Evolutionary conservation across 2,113 vertebrate species (phyloP), one percentile per base, ranked within the genome.

Genomic region (Lethenteron reissneri): DNA sequence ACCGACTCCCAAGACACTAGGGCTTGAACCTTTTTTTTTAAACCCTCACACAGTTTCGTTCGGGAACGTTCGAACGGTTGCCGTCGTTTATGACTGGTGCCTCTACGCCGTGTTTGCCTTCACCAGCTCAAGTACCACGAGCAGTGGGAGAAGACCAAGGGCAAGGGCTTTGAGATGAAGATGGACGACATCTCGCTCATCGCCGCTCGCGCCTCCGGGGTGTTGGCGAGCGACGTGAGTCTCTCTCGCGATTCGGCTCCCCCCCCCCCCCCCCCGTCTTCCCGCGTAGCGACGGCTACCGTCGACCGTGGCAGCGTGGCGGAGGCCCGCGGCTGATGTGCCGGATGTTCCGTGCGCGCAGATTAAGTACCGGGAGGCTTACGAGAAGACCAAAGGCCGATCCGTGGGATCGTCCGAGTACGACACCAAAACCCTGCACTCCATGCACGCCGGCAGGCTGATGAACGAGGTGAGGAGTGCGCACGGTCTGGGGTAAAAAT

Each of bases 141-240:
- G 76, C 74, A 80, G 15, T 92, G 94, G 91, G 85, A 87, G 80
- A 97, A 89, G 78, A 88, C 81, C 58, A 97, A 87, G 76, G 90
- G 88, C n/a, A 89, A 57, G 75, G 84, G 87, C 57, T 92, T 91
- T 77, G 90, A 94, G 74, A 84, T 89, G 71, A 87, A 87, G 15
- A 75, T 88, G 76, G 86, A 97, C 71, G 85, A 86, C 74, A 80
- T 89, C 78, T 83, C 88, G 71, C 79, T 96, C 72, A 81, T 81
- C 80, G 85, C 92, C 56, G 92, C 94, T 73, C 95, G 87, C 81
- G 86, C 88, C 72, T 97, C 94, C 1, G 79, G 87, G 75, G 87
- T 91, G 76, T 86, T 99, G 17, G 94, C 94, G 73, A 99, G 94
- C 79, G 85, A 92, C 74, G 94, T 99, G 84, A 78, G 90, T 83